These are phyloP conservation scores for Trididemnum nubilum DNA, from an alignment of 23 tunicate species.

Conservation along the genomic window DNA sequence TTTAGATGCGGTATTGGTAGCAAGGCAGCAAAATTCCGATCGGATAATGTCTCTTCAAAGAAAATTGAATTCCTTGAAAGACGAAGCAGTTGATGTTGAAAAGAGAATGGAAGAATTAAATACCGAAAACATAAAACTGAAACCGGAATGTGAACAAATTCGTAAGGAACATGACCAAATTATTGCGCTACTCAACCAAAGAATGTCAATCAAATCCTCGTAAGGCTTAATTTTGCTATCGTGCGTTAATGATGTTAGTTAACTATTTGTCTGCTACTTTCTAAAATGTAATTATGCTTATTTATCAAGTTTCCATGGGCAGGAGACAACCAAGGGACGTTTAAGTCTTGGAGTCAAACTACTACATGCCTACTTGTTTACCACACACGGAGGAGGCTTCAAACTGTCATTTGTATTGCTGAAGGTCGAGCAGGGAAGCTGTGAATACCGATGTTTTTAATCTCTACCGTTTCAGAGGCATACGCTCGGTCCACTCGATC, in stretches of 20 bases:
- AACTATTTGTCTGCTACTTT: too few relatives aligned
- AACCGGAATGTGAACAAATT: conserved; percentile 57
- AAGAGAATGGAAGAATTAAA: conserved; percentile 38
- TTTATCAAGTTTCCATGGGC: too few relatives aligned
- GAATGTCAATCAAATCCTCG: conserved; percentile 84
- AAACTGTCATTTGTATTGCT: too few relatives aligned
- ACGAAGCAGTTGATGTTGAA: conserved; percentile 15
- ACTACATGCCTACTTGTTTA: too few relatives aligned
- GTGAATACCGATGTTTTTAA: too few relatives aligned
- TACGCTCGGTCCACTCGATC: too few relatives aligned
- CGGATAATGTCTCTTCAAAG: conserved; percentile 45
- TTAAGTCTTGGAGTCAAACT: too few relatives aligned
- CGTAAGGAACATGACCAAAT: conserved; percentile 78
- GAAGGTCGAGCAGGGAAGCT: too few relatives aligned
- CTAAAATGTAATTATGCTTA: too few relatives aligned
- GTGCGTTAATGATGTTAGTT: neutral
- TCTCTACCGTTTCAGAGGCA: too few relatives aligned
- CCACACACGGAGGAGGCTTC: too few relatives aligned
- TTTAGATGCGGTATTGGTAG: conserved; percentile 75
- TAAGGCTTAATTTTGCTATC: conserved; percentile 15
- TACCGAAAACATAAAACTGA: conserved; percentile 49
- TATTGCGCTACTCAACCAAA: conserved; percentile 71
- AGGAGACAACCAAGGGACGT: too few relatives aligned
- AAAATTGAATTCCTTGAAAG: conserved; percentile 21
- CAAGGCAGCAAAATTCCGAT: conserved; percentile 48